Percentiles rank a stretch among this genome's conserved stretches.
Evolutionary conservation across 2,888 invertebrate species (phyloP).

Genomic region (Eupithecia pulchellata): DNA sequence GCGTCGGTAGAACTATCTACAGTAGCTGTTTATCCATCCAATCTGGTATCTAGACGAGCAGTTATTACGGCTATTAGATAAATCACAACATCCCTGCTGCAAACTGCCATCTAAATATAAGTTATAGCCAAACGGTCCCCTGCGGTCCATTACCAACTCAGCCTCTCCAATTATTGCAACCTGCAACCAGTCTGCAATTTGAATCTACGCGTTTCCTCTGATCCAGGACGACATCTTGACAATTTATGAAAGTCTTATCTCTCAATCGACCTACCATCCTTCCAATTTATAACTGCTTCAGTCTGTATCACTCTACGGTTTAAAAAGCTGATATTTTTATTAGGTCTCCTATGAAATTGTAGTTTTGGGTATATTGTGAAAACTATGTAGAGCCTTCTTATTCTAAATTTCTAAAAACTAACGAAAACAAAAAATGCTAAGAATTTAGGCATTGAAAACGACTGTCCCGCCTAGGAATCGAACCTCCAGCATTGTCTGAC

Average conservation of each 20-base stretch:
- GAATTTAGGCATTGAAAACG: too few species aligned
- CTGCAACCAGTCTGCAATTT: slow-evolving; percentile 69
- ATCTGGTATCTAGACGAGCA: slow-evolving; percentile 32
- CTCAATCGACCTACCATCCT: slow-evolving; percentile 35
- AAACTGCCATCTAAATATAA: slow-evolving; percentile 67
- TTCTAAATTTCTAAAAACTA: too few species aligned
- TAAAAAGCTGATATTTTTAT: too few species aligned
- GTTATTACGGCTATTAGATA: slow-evolving; percentile 55
- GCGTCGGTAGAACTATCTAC: neutral
- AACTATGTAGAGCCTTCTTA: too few species aligned
- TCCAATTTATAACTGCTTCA: neutral
- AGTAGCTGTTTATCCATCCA: slow-evolving; percentile 17
- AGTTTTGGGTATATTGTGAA: too few species aligned
- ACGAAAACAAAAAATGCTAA: too few species aligned
- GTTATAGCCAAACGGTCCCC: slow-evolving; percentile 60
- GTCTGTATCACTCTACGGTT: neutral
- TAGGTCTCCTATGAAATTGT: too few species aligned
- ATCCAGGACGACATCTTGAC: slow-evolving; percentile 53
- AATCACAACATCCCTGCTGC: slow-evolving; percentile 63
- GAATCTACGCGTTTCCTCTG: slow-evolving; percentile 69
- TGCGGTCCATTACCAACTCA: slow-evolving; percentile 63
- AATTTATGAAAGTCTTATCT: slow-evolving; percentile 43
- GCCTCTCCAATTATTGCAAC: slow-evolving; percentile 70
- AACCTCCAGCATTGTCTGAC: too few species aligned
- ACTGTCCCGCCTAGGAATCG: too few species aligned